phyloP scores from a whole-genome alignment of 2,113 vertebrate species.

The Progne subis region DNA sequence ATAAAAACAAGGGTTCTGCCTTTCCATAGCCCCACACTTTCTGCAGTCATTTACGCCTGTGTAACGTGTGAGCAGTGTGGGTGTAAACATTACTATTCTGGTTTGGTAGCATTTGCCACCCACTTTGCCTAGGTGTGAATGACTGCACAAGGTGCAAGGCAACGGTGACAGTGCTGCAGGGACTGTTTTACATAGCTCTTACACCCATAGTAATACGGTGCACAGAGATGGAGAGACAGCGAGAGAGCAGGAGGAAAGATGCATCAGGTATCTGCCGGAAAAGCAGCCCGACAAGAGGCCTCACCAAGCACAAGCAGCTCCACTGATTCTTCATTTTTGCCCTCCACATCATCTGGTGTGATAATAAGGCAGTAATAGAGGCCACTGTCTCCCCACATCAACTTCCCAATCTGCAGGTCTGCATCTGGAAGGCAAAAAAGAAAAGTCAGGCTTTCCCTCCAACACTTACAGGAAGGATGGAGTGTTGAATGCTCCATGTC shows the following conservation, averaged over 20 bases:
- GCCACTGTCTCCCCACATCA: constrained; percentile 97
- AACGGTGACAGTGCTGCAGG: not conserved
- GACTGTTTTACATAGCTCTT: constrained; percentile 2
- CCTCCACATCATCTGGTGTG: constrained; percentile 90
- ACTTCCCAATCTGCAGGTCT: constrained; percentile 90
- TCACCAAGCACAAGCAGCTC: constrained; percentile 94
- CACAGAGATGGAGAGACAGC: not conserved
- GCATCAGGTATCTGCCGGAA: not conserved
- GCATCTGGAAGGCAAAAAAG: constrained; percentile 80
- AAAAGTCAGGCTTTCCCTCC: not conserved
- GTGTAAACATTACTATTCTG: constrained; percentile 59
- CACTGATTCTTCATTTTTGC: constrained; percentile 88
- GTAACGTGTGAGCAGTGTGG: constrained; percentile 35
- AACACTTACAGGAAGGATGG: not conserved
- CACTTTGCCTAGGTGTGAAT: constrained; percentile 50
- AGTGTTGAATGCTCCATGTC: not conserved
- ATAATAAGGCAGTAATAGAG: constrained; percentile 94
- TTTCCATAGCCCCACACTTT: not conserved
- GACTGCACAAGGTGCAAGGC: constrained; percentile 51
- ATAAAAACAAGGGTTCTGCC: constrained; percentile 24
- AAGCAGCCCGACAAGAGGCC: not conserved
- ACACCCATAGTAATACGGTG: constrained; percentile 24
- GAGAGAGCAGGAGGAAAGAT: not conserved
- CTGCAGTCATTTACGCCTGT: constrained; percentile 11
- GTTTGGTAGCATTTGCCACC: constrained; percentile 40